Conservation (phyloP, 2,888 invertebrate species). For the Bimastos eiseni region DNA sequence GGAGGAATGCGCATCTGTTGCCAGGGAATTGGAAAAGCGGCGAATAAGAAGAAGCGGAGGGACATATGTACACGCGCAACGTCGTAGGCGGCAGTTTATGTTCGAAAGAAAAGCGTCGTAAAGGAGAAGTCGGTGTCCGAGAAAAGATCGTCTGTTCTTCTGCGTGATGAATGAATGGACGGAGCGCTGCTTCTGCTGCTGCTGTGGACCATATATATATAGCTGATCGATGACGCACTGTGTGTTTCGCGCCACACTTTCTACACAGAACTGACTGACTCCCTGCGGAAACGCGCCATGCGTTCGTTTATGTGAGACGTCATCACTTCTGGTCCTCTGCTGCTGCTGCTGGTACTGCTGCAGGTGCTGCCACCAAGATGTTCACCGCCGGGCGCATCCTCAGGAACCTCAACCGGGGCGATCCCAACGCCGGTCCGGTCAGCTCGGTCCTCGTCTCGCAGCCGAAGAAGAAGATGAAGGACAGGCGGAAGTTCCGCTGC, state of each 20-base stretch:
- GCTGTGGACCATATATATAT: no score
- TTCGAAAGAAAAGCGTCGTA: background rate
- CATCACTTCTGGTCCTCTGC: background rate
- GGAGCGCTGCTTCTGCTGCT: no score
- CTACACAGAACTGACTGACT: no score
- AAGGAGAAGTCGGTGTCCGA: background rate
- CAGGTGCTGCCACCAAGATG: conserved; percentile 20
- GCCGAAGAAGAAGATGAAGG: conserved; percentile 29
- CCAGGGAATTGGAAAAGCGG: background rate
- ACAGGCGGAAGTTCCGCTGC: conserved; percentile 35
- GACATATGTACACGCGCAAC: background rate
- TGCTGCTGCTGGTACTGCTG: background rate
- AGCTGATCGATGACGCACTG: no score
- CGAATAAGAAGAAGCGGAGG: background rate
- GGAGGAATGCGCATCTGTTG: background rate
- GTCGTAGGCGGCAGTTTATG: background rate
- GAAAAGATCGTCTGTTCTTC: background rate
- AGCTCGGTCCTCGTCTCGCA: background rate
- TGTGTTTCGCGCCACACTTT: no score
- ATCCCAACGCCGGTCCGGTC: background rate
- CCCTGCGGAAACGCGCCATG: background rate
- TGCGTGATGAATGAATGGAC: background rate
- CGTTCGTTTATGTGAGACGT: background rate
- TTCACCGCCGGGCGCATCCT: conserved; percentile 38
- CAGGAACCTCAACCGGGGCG: conserved; percentile 10